Evolutionary conservation across 2,113 vertebrate genomes (phyloP).

Genomic region (Tragelaphus buxtoni): DNA sequence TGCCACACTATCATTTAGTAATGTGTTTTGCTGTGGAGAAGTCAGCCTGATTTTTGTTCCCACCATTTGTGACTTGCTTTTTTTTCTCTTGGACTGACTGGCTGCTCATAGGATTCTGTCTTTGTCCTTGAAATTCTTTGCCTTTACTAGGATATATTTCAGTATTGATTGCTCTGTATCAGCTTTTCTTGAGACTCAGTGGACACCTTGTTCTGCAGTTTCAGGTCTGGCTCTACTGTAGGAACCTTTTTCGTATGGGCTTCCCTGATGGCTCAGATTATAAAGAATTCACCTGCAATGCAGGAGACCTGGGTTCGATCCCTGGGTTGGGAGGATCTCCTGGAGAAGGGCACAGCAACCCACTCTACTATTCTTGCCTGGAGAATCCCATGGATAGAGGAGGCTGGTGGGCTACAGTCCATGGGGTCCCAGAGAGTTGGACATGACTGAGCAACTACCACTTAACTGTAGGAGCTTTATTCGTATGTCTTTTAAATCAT

Average conservation of each 20-base stretch:
- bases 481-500: not conserved
- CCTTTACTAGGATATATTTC: not conserved
- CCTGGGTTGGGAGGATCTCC: not conserved
- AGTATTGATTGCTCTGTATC: not conserved
- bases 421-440: not conserved
- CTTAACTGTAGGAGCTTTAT: not conserved
- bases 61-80: not conserved
- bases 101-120: not conserved
- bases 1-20: not conserved
- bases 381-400: not conserved
- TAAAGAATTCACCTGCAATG: not conserved
- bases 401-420: not conserved
- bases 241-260: not conserved
- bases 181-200: not conserved
- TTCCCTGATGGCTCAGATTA: not conserved
- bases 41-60: not conserved
- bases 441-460: not conserved
- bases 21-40: not conserved
- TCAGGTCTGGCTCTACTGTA: not conserved
- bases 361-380: not conserved
- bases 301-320: not conserved
- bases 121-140: not conserved
- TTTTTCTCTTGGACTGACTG: not conserved
- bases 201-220: not conserved
- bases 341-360: not conserved